Percentiles rank a stretch among this genome's conserved stretches.
Conservation (phyloP, 2,888 invertebrate genomes). For the Sycophila texana region DNA sequence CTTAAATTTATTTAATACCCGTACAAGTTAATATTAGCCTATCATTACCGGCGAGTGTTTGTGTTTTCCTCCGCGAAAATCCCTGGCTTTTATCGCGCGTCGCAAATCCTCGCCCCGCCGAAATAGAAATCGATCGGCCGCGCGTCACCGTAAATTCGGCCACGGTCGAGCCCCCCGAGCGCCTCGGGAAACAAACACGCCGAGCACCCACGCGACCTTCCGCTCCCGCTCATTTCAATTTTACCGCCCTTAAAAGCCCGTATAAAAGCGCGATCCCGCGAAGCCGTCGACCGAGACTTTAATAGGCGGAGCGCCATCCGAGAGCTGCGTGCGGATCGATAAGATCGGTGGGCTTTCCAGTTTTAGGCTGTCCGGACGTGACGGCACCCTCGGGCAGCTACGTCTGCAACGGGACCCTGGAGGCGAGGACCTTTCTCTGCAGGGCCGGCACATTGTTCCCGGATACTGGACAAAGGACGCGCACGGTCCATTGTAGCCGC, state of each 20-base stretch:
- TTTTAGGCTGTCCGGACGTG: conserved; percentile 83
- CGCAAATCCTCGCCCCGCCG: no score
- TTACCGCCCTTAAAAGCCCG: not conserved
- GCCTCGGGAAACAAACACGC: no score
- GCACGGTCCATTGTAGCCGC: conserved; percentile 81
- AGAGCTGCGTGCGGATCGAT: conserved; percentile 34
- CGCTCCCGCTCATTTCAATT: no score
- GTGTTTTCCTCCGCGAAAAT: no score
- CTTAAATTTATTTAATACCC: no score
- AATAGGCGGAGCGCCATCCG: not conserved
- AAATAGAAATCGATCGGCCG: not conserved
- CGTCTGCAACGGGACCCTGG: conserved; percentile 81
- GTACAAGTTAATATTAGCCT: no score
- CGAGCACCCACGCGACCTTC: not conserved
- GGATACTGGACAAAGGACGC: conserved; percentile 81
- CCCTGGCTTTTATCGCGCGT: no score
- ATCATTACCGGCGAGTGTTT: no score
- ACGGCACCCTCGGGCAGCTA: conserved; percentile 83
- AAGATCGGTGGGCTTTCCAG: conserved; percentile 72
- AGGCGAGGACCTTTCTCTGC: conserved; percentile 83
- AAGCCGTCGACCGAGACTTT: conserved; percentile 10
- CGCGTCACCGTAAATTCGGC: not conserved
- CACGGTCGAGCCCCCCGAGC: no score
- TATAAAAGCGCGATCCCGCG: not conserved
- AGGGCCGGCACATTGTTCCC: conserved; percentile 82